phyloP scores from a whole-genome alignment of 2,113 vertebrate species.

The Brachypodius melanocephalos region DNA sequence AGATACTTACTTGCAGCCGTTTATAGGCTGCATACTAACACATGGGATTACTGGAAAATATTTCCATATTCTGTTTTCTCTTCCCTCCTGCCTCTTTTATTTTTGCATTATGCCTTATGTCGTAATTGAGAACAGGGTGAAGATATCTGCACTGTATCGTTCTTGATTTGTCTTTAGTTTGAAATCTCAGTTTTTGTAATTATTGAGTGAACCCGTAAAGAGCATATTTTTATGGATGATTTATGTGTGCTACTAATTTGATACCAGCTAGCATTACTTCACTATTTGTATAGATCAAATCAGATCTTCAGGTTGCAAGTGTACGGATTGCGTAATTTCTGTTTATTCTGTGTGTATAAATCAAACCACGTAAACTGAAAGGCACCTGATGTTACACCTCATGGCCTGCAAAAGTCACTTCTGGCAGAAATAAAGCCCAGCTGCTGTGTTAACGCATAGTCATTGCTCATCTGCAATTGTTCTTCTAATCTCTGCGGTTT shows the following conservation, averaged over 20 bases:
- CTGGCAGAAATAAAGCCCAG: neutral
- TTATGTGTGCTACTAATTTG: neutral
- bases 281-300: neutral
- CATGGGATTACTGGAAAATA: neutral
- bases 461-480: neutral
- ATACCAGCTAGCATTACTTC: neutral
- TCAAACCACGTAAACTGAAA: neutral
- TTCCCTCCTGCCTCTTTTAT: neutral
- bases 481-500: neutral
- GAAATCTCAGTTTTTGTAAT: neutral
- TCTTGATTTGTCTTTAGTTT: neutral
- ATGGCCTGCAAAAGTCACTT: neutral
- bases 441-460: neutral
- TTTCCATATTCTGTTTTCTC: neutral
- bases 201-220: neutral
- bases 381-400: neutral
- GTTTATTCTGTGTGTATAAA: neutral
- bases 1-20: neutral
- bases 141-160: neutral
- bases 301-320: neutral
- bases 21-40: neutral
- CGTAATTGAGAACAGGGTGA: neutral
- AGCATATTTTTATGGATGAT: neutral
- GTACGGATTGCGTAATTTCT: neutral
- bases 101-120: neutral